These are phyloP conservation scores for Metopia argyrocephala DNA, from an alignment of 2,888 invertebrate genomes.

Conservation along the genomic window DNA sequence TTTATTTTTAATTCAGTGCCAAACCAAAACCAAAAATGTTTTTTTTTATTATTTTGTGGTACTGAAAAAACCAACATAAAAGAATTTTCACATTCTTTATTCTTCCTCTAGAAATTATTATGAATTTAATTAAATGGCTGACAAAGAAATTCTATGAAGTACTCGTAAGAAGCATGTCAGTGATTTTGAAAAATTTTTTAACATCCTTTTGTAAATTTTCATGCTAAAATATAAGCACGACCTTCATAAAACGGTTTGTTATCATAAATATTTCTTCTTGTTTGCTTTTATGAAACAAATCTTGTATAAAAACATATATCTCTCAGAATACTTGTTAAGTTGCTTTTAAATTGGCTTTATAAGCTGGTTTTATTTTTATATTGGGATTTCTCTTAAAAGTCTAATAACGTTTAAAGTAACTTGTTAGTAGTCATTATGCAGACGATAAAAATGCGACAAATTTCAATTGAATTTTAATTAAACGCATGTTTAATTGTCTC, in stretches of 20 bases:
- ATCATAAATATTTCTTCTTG: not conserved
- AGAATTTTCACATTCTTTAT: not conserved
- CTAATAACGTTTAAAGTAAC: no score
- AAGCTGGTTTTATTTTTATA: no score
- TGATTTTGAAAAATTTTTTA: not conserved
- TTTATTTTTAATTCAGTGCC: not conserved
- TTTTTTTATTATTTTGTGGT: not conserved
- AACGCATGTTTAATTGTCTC: no score
- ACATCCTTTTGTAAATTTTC: not conserved
- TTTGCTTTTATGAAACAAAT: not conserved
- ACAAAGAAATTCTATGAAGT: not conserved
- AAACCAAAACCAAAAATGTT: not conserved
- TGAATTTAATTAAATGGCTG: conserved; percentile 27
- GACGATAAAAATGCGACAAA: no score
- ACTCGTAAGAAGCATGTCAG: not conserved
- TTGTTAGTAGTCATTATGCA: no score
- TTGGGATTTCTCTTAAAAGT: no score
- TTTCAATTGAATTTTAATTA: no score
- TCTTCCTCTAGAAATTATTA: conserved; percentile 9
- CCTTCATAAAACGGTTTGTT: not conserved
- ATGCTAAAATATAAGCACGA: not conserved
- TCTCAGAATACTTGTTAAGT: no score
- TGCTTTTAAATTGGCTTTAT: no score
- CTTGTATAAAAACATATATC: no score
- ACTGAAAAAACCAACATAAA: not conserved